These are phyloP conservation scores for Drosophila tropicalis DNA, from an alignment of 1,140 invertebrate genomes.

Conservation along the genomic window DNA sequence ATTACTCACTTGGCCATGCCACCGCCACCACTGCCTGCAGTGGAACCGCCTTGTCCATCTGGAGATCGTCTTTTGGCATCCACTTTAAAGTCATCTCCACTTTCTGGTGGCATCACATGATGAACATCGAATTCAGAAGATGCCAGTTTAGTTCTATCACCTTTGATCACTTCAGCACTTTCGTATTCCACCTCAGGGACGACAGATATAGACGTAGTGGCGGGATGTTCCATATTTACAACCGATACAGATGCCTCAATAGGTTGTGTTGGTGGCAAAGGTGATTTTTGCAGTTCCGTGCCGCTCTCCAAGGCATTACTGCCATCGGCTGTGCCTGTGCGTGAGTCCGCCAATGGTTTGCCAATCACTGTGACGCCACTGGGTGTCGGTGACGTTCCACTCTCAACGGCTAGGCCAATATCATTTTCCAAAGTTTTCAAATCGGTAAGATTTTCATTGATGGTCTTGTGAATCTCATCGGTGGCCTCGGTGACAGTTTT, in stretches of 20 bases:
- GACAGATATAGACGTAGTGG: conserved; percentile 49
- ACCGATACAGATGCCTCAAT: conserved; percentile 80
- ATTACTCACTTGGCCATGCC: conserved; percentile 56
- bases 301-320: conserved; percentile 43
- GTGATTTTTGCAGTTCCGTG: conserved; percentile 63
- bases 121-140: conserved; percentile 24
- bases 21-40: conserved; percentile 63
- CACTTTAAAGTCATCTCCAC: conserved; percentile 64
- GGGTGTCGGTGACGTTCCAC: conserved; percentile 58
- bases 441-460: conserved; percentile 76
- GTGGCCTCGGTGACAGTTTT: conserved; percentile 72
- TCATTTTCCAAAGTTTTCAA: conserved; percentile 73
- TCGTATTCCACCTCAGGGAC: conserved; percentile 75
- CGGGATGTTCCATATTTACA: conserved; percentile 45
- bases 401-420: conserved; percentile 44
- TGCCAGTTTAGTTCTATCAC: conserved; percentile 31
- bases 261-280: conserved; percentile 71
- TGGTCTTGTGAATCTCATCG: conserved; percentile 78
- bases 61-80: conserved; percentile 74
- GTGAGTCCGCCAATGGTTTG: conserved; percentile 51
- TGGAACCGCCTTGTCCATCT: conserved; percentile 74
- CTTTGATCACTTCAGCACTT: conserved; percentile 47
- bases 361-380: conserved; percentile 52
- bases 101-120: conserved; percentile 45
- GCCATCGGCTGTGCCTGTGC: conserved; percentile 69